A percentile compares a stretch with the other conserved stretches of the same genome.
Conservation (phyloP, 2,888 invertebrate genomes). For the Lysandra bellargus region DNA sequence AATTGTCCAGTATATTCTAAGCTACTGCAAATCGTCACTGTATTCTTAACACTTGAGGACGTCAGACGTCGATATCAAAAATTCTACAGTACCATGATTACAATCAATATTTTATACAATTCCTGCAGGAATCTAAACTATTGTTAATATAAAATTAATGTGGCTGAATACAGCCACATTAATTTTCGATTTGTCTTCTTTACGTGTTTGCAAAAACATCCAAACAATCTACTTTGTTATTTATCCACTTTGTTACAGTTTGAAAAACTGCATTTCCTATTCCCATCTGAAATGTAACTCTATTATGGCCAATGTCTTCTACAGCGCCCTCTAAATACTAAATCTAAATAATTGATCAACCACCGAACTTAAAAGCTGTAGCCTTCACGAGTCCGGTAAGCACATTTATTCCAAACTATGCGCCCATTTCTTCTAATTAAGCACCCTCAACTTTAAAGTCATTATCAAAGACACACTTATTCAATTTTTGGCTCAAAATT, state of each 20-base stretch:
- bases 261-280: background rate
- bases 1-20: background rate
- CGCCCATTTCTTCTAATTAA: constrained; percentile 1
- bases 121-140: background rate
- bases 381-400: background rate
- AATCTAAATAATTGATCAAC: background rate
- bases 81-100: background rate
- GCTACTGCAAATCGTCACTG: background rate
- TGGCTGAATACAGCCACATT: background rate
- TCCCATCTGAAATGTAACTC: background rate
- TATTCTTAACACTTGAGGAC: background rate
- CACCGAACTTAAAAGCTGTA: background rate
- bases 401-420: background rate
- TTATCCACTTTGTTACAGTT: background rate
- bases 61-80: background rate
- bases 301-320: background rate
- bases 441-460: background rate
- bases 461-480: background rate
- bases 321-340: background rate
- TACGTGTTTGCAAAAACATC: background rate
- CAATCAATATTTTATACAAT: background rate
- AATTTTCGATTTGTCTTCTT: background rate
- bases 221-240: background rate
- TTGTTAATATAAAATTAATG: background rate
- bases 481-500: background rate